Evolutionary conservation across 2,797 vertebrate species (phyloP), one percentile per base, ranked within the genome.

Genomic region (Lepus oiostolus): DNA sequence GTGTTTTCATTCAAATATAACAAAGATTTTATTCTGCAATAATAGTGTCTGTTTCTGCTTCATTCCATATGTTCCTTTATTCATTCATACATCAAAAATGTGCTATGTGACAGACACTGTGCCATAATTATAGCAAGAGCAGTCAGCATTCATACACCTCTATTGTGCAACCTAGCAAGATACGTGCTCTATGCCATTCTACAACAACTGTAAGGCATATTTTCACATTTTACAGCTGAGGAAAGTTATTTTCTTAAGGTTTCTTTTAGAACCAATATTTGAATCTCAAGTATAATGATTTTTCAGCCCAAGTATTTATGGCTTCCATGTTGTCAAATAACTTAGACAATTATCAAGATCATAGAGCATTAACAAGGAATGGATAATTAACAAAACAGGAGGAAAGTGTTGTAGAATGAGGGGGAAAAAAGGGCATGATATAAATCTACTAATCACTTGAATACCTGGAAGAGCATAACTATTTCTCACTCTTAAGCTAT

Each of bases 1-100:
- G 28, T 50, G 32, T 89, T 97, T 95, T 92, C 47, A 70, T 80
- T 94, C n/a, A 84, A 85, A 96, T 92, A 90, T 38, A 94, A 50
- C 28, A 75, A 96, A 80, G 42, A 67, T 22, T 71, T 86, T 84
- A 83, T 72, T 84, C 84, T 82, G 0, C 19, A 81, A 77, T 70
- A 85, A 89, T 87, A 95, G 87, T 85, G 9, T 54, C 54, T 68
- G 11, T 87, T 95, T 92, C 68, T 81, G 17, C 30, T 92, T 87
- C 35, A 90, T 94, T 94, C 83, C 83, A 42, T 83, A 42, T 94
- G 63, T 54, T 91, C 38, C 68, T 93, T 80, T 88, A 72, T 74
- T 85, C 52, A 71, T 84, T 96, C 50, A 50, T 30, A 47, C 42
- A 47, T 47, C 79, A 90, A 24, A 63, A 52, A 47, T 35, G 24